Percentiles rank a stretch among this genome's conserved stretches.
Conservation (phyloP, 2,113 vertebrate genomes). For the Pica pica region DNA sequence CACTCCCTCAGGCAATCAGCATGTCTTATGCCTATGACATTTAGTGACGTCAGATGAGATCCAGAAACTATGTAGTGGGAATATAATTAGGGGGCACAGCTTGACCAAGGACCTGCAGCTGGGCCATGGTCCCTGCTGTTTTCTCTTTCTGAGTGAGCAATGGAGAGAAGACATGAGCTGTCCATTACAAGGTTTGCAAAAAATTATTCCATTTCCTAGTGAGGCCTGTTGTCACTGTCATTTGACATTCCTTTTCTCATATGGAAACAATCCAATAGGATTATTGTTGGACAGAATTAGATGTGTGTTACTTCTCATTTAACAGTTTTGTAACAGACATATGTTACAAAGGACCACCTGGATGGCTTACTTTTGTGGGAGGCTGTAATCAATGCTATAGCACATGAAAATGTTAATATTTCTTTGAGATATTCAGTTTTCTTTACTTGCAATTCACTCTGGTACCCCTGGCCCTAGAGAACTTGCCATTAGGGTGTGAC, state of each 20-base stretch:
- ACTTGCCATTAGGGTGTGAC: neutral
- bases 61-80: neutral
- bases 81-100: neutral
- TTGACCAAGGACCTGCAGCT: neutral
- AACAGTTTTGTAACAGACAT: neutral
- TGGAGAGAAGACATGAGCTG: neutral
- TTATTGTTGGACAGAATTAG: neutral
- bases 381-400: neutral
- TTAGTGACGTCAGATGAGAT: neutral
- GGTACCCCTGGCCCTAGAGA: neutral
- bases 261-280: neutral
- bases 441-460: neutral
- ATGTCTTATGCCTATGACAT: neutral
- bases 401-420: neutral
- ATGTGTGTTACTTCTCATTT: neutral
- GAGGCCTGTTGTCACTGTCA: neutral
- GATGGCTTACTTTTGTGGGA: neutral
- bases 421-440: neutral
- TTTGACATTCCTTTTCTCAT: neutral
- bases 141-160: neutral
- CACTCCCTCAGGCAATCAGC: neutral
- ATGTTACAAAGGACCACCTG: neutral
- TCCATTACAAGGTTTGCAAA: neutral
- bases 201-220: neutral
- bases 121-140: neutral